phyloP scores from a whole-genome alignment of 1,140 invertebrate genomes.

The Orchesella cincta region DNA sequence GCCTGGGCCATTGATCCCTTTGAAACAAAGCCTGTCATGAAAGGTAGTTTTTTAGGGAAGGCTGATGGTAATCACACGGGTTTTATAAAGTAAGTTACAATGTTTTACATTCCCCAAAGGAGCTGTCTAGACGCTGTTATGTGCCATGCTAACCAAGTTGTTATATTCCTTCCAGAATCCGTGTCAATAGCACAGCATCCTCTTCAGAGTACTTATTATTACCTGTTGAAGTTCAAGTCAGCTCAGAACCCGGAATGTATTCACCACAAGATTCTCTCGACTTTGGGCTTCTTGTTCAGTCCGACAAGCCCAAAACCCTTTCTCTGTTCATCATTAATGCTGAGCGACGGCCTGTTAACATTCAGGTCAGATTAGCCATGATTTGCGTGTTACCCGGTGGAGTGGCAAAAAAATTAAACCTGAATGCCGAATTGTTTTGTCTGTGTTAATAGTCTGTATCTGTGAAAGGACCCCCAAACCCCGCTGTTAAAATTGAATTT shows the following conservation, averaged over 20 bases:
- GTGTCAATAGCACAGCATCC: slow-evolving; percentile 65
- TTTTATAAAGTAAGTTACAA: no score
- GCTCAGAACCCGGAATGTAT: slow-evolving; percentile 71
- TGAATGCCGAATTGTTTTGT: no score
- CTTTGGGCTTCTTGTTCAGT: slow-evolving; percentile 75
- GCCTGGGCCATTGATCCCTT: slow-evolving; percentile 90
- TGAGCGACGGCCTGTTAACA: slow-evolving; percentile 68
- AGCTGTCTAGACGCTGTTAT: slow-evolving; percentile 28
- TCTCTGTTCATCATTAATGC: slow-evolving; percentile 72
- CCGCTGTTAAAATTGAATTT: slow-evolving; percentile 60
- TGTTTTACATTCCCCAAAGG: no score
- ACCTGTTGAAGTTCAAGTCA: slow-evolving; percentile 85
- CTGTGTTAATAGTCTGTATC: no score
- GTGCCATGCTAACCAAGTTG: background rate
- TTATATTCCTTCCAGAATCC: slow-evolving; percentile 69
- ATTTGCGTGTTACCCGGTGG: no score
- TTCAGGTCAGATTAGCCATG: no score
- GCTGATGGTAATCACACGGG: slow-evolving; percentile 77
- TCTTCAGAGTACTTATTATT: slow-evolving; percentile 70
- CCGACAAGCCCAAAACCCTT: slow-evolving; percentile 67
- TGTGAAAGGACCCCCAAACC: slow-evolving; percentile 56
- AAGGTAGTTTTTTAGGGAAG: slow-evolving; percentile 76
- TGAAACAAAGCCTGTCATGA: slow-evolving; percentile 83
- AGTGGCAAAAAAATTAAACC: slow-evolving; percentile 4
- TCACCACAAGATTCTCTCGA: slow-evolving; percentile 75